phyloP scores from a whole-genome alignment of 2,888 invertebrate species.

The Lochmaea capreae region DNA sequence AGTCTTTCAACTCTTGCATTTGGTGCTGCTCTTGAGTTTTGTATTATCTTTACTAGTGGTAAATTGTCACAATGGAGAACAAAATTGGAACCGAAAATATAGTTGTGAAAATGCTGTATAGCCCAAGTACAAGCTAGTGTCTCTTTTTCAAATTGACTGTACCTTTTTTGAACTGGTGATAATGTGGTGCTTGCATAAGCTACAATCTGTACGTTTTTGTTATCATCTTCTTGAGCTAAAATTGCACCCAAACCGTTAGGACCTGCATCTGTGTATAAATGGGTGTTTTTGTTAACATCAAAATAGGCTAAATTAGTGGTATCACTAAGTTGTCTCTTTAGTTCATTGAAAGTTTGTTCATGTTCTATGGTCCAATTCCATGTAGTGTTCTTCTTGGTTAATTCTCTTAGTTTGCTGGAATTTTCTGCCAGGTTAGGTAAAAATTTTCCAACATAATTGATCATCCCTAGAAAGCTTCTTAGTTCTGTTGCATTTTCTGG shows the following conservation, averaged over 20 bases:
- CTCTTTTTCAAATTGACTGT: constrained; percentile 1
- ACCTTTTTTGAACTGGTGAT: not conserved
- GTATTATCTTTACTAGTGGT: not conserved
- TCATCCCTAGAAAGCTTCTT: too few species aligned
- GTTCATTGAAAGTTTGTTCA: too few species aligned
- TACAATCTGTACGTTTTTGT: not conserved
- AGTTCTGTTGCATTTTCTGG: too few species aligned
- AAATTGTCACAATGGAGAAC: not conserved
- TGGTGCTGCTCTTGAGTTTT: not conserved
- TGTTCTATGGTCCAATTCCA: not conserved
- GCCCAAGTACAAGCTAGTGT: not conserved
- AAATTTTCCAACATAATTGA: too few species aligned
- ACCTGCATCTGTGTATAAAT: too few species aligned
- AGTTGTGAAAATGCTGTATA: not conserved
- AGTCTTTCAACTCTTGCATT: not conserved
- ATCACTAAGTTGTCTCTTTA: too few species aligned
- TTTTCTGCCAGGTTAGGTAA: too few species aligned
- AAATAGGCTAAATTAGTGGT: too few species aligned
- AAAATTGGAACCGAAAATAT: not conserved
- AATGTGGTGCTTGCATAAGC: not conserved
- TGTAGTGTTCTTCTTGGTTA: too few species aligned
- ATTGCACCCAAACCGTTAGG: too few species aligned
- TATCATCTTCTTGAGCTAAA: not conserved
- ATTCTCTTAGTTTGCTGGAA: too few species aligned
- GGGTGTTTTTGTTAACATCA: too few species aligned